Base-by-base conservation (phyloP, 2,113 vertebrate species). In the Heterochromis multidens region DNA sequence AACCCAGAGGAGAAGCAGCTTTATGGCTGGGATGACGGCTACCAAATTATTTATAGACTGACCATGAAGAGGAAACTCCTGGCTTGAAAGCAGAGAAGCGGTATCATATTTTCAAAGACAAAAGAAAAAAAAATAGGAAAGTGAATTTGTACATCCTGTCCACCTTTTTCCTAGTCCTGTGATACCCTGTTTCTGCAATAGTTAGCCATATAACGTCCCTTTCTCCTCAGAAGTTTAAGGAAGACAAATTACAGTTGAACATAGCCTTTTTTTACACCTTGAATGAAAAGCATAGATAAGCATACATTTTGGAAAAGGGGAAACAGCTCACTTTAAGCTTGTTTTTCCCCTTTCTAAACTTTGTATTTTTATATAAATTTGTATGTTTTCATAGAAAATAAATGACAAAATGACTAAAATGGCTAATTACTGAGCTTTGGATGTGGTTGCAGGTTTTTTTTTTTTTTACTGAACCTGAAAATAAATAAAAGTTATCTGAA, bases 11-110 rank as follows among this genome's bases (percentile, higher is more conserved):
- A 99, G 94, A 96, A 95, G 81, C 97, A 98, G 94, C 92, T 99
- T 57, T 99, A 99, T 0, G 97, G 97, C 81, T 99, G 99, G 99
- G 99, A 99, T 1, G 98, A 99, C 0, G 98, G 99, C 27, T 99
- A 99, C 91, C 99, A 99, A 93, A 97, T 99, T 83, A 96, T 99
- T 70, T 99, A 99, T 93, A 97, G 97, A 82, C 95, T 99, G 90
- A 96, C 94, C 80, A 96, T 98, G 96, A 97, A 97, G 93, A 97
- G 95, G 93, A 99, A 98, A 91, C 85, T 96, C n/a, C 88, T 94
- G 78, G 84, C 85, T 52, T 94, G 89, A 93, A 35, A 31, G 67
- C 84, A 14, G 58, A 58, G 63, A 37, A 2, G 33, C 6, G 59
- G 52, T 52, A 31, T 61, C n/a, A 19, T 4, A 14, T 85, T 85